Percentiles rank a stretch among this genome's conserved stretches.
These are phyloP conservation scores for Candoia aspera DNA, from an alignment of 2,113 vertebrate species.

Conservation along the genomic window DNA sequence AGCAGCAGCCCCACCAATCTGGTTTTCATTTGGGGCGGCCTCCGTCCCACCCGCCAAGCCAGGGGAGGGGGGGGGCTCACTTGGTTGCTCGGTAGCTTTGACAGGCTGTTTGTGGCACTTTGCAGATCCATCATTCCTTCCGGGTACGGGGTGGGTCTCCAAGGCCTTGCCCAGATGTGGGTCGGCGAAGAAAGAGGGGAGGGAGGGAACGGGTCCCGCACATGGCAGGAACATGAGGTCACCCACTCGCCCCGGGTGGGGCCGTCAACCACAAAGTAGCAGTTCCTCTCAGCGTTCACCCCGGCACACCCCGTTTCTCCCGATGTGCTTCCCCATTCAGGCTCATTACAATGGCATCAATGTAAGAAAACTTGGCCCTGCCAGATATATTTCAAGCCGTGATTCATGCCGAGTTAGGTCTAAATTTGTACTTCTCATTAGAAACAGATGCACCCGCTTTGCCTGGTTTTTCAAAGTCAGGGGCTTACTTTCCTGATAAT, in stretches of 20 bases:
- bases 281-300: background rate
- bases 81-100: background rate
- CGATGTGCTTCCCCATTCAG: background rate
- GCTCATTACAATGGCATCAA: accelerated
- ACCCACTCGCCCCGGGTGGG: accelerated
- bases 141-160: background rate
- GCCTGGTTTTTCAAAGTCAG: background rate
- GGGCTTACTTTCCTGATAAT: conserved; percentile 31
- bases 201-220: accelerated
- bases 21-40: background rate
- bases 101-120: background rate
- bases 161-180: background rate
- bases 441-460: conserved; percentile 32
- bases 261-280: background rate
- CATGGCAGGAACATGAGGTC: background rate
- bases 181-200: accelerated
- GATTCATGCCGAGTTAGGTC: conserved; percentile 22
- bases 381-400: background rate
- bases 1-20: background rate
- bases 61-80: background rate
- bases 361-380: background rate
- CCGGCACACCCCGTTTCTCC: background rate
- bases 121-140: background rate
- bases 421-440: conserved; percentile 37
- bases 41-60: background rate